These are phyloP conservation scores for Psittacula cyanocephala DNA, from an alignment of 2,113 vertebrate species.

Conservation along the genomic window DNA sequence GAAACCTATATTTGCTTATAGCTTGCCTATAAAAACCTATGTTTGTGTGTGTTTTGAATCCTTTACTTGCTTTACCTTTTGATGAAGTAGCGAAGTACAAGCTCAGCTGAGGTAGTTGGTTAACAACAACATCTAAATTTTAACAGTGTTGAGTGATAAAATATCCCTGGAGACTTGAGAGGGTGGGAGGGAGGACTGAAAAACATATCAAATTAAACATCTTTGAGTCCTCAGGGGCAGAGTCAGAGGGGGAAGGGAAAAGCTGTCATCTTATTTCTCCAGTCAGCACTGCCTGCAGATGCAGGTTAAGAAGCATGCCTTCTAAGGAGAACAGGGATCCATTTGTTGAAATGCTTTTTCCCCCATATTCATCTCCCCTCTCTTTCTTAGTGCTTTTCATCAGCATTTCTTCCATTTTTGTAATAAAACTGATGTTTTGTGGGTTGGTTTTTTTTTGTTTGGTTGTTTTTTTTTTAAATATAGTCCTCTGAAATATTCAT, in stretches of 20 bases:
- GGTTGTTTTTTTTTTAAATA: background rate
- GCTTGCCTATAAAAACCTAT: background rate
- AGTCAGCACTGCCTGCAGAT: slow-evolving; percentile 1
- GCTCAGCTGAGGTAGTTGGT: background rate
- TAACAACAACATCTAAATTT: slow-evolving; percentile 24
- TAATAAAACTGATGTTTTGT: background rate
- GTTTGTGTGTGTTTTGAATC: background rate
- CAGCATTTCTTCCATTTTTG: background rate
- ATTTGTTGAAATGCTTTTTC: background rate
- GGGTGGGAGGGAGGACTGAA: background rate
- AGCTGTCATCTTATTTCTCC: slow-evolving; percentile 30
- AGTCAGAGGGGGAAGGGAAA: slow-evolving; percentile 14
- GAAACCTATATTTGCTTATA: background rate
- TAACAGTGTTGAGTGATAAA: slow-evolving; percentile 24
- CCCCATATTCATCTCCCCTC: background rate
- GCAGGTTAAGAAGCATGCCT: background rate
- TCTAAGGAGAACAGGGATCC: background rate
- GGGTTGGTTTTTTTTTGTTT: background rate
- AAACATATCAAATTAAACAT: slow-evolving; percentile 52
- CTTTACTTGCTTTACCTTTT: background rate
- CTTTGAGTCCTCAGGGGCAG: background rate
- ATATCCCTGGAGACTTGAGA: slow-evolving; percentile 4
- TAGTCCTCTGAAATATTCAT: background rate
- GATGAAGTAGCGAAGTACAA: background rate
- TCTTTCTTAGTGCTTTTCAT: background rate